phyloP scores from a whole-genome alignment of 2,888 invertebrate species.

The Meteorus cinctellus region DNA sequence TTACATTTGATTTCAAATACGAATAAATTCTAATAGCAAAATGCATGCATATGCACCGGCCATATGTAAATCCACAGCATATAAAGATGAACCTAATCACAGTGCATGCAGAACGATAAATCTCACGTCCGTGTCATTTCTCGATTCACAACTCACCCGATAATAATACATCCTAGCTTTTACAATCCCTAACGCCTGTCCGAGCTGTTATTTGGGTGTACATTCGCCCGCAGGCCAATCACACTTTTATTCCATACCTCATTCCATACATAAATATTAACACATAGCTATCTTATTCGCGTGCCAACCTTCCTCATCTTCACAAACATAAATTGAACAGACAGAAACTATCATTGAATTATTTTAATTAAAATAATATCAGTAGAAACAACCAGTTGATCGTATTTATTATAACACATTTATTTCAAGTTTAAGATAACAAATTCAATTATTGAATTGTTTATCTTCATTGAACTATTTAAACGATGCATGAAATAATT shows the following conservation, averaged over 20 bases:
- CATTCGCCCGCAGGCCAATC: constrained; percentile 62
- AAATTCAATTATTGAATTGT: no score
- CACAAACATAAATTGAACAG: not conserved
- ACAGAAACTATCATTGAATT: not conserved
- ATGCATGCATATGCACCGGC: constrained; percentile 34
- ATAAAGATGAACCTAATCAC: constrained; percentile 69
- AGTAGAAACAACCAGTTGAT: no score
- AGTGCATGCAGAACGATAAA: constrained; percentile 67
- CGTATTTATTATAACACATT: no score
- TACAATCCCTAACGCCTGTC: constrained; percentile 50
- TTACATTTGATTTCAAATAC: not conserved
- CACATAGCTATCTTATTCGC: not conserved
- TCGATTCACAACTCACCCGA: constrained; percentile 68
- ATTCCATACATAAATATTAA: constrained; percentile 27
- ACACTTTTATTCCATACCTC: constrained; percentile 56
- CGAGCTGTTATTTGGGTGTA: constrained; percentile 69
- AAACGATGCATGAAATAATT: no score
- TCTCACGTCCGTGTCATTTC: constrained; percentile 67
- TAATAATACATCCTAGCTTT: constrained; percentile 69
- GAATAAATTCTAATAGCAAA: not conserved
- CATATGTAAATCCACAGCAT: constrained; percentile 60
- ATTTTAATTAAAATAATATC: no score
- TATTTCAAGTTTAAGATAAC: no score
- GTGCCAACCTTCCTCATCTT: constrained; percentile 5
- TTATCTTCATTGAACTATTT: no score